phyloP scores from a whole-genome alignment of 2,797 vertebrate species.

The Trematomus bernacchii region DNA sequence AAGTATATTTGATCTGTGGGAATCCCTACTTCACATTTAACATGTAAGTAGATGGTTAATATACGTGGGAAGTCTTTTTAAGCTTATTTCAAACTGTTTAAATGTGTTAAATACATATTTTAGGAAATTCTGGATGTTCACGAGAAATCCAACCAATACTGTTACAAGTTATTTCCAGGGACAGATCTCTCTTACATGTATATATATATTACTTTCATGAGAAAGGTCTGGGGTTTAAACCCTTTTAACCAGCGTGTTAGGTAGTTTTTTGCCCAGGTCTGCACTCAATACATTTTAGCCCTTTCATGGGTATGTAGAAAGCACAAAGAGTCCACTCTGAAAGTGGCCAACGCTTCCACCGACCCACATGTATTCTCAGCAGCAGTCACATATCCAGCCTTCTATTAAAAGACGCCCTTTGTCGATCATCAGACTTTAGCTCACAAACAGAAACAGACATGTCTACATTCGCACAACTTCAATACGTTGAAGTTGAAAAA shows the following conservation, averaged over 20 bases:
- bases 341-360: conserved; percentile 27
- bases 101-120: no score
- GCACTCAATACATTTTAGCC: conserved; percentile 71
- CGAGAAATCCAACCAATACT: neutral
- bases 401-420: conserved; percentile 42
- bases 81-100: no score
- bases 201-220: neutral
- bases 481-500: conserved; percentile 51
- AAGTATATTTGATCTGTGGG: neutral
- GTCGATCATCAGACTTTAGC: conserved; percentile 17
- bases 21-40: neutral
- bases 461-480: conserved; percentile 69
- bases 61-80: no score
- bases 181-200: neutral
- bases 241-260: no score
- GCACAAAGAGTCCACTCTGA: conserved; percentile 36
- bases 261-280: conserved; percentile 67
- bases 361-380: conserved; percentile 57
- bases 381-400: conserved; percentile 52
- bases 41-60: neutral
- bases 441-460: conserved; percentile 41
- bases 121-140: no score
- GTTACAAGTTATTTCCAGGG: neutral
- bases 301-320: conserved; percentile 65
- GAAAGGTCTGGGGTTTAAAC: neutral